These are phyloP conservation scores for Hyposoter dolosus DNA, from an alignment of 2,888 invertebrate genomes.

Conservation along the genomic window DNA sequence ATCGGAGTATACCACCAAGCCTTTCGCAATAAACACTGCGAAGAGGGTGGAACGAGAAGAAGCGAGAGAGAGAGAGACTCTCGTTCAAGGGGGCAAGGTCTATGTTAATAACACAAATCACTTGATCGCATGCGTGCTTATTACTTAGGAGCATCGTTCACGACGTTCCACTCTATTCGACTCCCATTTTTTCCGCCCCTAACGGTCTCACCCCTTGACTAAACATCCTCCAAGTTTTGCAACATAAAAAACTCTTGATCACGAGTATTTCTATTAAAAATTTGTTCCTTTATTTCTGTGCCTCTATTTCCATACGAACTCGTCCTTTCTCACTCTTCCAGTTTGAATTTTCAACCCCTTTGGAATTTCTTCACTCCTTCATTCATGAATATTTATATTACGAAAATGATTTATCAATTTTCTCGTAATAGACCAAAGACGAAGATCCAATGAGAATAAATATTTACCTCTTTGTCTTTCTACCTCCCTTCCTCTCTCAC, in stretches of 20 bases:
- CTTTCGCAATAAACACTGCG: conserved; percentile 65
- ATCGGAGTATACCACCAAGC: conserved; percentile 48
- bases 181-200: not conserved
- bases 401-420: conserved; percentile 58
- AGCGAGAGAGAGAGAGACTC: conserved; percentile 2
- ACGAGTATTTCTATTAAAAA: not conserved
- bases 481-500: conserved; percentile 10
- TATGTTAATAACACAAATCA: conserved; percentile 83
- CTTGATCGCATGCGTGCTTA: conserved; percentile 81
- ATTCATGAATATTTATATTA: conserved; percentile 67
- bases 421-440: conserved; percentile 57
- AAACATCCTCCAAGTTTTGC: not conserved
- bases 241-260: not conserved
- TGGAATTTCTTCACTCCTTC: not conserved
- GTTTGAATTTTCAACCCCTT: conserved; percentile 2
- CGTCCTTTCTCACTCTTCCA: not conserved
- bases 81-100: conserved; percentile 79
- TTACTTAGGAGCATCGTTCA: conserved; percentile 72
- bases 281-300: not conserved
- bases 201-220: not conserved
- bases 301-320: not conserved
- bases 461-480: not conserved
- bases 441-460: conserved; percentile 16
- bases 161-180: conserved; percentile 1
- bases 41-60: not conserved